Base-by-base conservation (phyloP, 1,140 invertebrate species). In the Macrosteles quadrilineatus region DNA sequence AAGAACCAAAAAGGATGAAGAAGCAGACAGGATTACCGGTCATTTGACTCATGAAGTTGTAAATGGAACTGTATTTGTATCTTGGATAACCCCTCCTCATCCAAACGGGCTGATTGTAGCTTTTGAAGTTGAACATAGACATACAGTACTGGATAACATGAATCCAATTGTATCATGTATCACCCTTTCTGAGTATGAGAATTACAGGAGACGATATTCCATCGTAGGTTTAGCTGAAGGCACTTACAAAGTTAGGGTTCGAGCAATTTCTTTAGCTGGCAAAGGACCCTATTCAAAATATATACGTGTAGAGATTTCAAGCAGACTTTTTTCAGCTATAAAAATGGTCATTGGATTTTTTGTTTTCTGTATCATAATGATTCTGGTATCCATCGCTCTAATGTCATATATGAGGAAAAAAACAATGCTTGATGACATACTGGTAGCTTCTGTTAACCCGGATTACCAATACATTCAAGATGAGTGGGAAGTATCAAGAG, bases 401-500 rank as follows among this genome's bases (percentile, higher is more conserved):
- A 27, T n/a, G 11, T 27, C 23, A 27, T 59, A 59, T 59, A 14
- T 11, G 27, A 59, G n/a, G 21, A 59, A 59, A 25, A 59, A 25
- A 59, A 2, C 12, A 6, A 9, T 2, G 21, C 55, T 29, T 27
- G 23, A 27, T 25, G 55, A 59, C 21, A 59, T 27, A 27, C 27
- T 75, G 14, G 68, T 72, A 17, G 55, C 75, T 23, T 71, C 76
- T 9, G 74, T 76, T 1, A 77, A 77, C 67, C 76, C 76, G 17
- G 70, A 76, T 25, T 77, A 77, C 43, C 43, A 55, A n/a, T 96
- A 97, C 78, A 87, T 91, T 66, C 89, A 92, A 25, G 97, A 99
- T 80, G 95, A 98, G 77, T 99, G 96, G 95, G 97, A 99, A 82
- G 87, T 99, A 67, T 84, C 90, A 2, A 83, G 96, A 47, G 89